These are phyloP conservation scores for Apodemus sylvaticus DNA, from an alignment of 2,113 vertebrate species.

Conservation along the genomic window DNA sequence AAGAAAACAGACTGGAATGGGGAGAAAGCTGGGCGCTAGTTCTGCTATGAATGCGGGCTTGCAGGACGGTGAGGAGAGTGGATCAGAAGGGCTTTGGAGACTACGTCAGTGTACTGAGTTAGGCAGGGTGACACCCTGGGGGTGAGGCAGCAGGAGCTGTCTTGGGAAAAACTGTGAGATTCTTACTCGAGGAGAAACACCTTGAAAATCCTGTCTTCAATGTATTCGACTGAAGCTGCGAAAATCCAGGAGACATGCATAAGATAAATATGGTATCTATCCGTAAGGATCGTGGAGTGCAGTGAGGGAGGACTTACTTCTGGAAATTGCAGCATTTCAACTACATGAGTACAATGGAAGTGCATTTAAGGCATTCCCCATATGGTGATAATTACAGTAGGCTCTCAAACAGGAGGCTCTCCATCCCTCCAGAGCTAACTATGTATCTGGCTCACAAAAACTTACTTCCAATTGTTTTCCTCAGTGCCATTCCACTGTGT, in stretches of 20 bases:
- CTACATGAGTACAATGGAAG: background rate
- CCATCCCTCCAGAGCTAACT: background rate
- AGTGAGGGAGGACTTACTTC: background rate
- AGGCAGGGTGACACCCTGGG: background rate
- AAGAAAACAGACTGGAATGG: background rate
- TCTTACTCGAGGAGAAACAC: background rate
- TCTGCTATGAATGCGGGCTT: background rate
- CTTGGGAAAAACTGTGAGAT: background rate
- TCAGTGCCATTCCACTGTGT: constrained; percentile 17
- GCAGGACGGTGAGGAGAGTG: background rate
- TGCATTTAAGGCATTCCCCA: background rate
- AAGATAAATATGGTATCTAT: background rate
- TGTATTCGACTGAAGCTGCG: background rate
- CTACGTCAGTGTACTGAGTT: background rate
- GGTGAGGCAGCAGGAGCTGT: background rate
- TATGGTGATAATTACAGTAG: background rate
- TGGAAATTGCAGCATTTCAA: background rate
- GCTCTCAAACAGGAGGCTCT: background rate
- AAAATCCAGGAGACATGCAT: background rate
- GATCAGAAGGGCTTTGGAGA: background rate
- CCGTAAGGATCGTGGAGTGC: background rate
- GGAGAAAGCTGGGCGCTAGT: background rate
- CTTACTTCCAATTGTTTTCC: background rate
- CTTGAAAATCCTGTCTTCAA: background rate
- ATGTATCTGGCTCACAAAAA: background rate